These are phyloP conservation scores for Chrysocyon brachyurus DNA, from an alignment of 2,797 vertebrate genomes.

Conservation along the genomic window DNA sequence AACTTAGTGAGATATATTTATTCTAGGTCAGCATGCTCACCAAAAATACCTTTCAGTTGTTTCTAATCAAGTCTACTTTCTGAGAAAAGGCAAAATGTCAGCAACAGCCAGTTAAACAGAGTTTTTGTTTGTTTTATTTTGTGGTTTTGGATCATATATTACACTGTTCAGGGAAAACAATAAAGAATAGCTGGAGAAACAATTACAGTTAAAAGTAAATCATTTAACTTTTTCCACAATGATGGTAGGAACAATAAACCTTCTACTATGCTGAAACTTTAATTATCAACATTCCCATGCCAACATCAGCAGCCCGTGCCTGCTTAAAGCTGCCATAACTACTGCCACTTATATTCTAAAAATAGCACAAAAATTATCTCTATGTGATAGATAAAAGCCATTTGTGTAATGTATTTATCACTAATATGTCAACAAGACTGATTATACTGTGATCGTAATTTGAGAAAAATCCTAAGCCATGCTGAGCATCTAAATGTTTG, in stretches of 20 bases:
- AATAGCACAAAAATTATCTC: constrained; percentile 74
- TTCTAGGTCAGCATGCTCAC: background rate
- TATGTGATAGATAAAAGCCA: constrained; percentile 69
- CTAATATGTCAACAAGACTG: constrained; percentile 76
- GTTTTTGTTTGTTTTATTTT: background rate
- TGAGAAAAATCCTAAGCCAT: constrained; percentile 76
- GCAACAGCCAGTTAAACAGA: background rate
- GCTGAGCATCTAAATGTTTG: constrained; percentile 75
- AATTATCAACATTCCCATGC: constrained; percentile 75
- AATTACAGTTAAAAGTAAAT: background rate
- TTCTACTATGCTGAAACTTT: constrained; percentile 49
- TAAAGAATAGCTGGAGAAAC: constrained; percentile 10
- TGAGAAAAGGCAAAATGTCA: constrained; percentile 21
- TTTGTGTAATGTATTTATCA: constrained; percentile 62
- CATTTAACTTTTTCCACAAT: background rate
- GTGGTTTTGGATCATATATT: background rate
- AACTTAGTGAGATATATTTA: constrained; percentile 67
- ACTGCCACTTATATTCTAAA: constrained; percentile 80
- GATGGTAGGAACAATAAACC: constrained; percentile 38
- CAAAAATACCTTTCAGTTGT: background rate
- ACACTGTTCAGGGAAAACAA: background rate
- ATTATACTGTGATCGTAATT: constrained; percentile 71
- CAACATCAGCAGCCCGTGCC: constrained; percentile 27
- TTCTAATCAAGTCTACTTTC: constrained; percentile 45
- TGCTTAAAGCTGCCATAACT: constrained; percentile 74